Evolutionary conservation across 2,888 invertebrate species (phyloP), one percentile per base, ranked within the genome.

Genomic region (Cephus runcator): DNA sequence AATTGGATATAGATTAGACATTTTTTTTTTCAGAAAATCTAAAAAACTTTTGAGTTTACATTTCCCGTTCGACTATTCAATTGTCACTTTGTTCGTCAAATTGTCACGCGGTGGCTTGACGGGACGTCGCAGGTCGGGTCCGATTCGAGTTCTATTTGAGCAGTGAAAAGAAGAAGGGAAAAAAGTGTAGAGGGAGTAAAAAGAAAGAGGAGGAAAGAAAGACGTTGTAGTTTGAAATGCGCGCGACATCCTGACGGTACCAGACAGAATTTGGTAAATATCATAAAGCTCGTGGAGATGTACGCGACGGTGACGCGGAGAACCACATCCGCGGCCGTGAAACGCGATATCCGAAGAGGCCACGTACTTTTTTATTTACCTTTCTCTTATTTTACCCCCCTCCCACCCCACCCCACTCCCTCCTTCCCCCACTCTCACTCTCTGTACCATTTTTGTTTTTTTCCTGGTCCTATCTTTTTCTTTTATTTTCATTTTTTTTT

Each of bases 341-440:
- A 88, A 88, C 82, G 81, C 81, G 87, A 88, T 87, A 87, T 84
- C 81, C 82, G 78, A 80, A 82, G 81, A 82, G 83, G 78, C 80
- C 82, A 81, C 75, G 79, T 15, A 34, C 35, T 31, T 69, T 12
- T 71, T n/a, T 34, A 12, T 23, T 56, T 15, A 56, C 23, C 40
- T 56, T 23, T 56, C 40, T 56, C 40, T 75, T 69, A 35, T 35
- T 36, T 75, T 69, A 15, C 15, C 6, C 35, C 15, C 73, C 34
- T 2, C 40, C 15, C 71, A 69, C 40, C 40, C 15, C 71, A 69
- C 40, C 11, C 69, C 11, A 34, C 9, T 15, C 23, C 69, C 34
- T 23, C 69, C 75, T 69, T 31, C 36, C 34, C 69, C 33, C 30
- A 15, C 68, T 30, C 73, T 34, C 15, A 12, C 36, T 69, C 74